Base-by-base conservation (phyloP, 2,888 invertebrate genomes). In the Nomada ruficornis region DNA sequence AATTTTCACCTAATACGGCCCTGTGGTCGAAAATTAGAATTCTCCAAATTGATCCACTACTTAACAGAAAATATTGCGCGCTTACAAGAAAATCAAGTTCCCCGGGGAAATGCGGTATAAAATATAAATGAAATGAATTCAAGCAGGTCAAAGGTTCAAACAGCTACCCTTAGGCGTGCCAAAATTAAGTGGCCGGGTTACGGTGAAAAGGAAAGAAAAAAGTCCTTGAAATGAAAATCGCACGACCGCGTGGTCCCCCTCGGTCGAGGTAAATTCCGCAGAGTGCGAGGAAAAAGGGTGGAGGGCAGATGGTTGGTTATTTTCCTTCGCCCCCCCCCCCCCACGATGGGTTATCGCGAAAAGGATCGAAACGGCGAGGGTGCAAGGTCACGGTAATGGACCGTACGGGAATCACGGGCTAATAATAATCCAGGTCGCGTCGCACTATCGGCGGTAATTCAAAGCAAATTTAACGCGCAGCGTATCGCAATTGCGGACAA, bases 381-480 rank as follows among this genome's bases (percentile, higher is more conserved):
- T 63, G 80, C 86, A 84, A 87, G 88, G 88, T 90, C 88, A 88
- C 82, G 82, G 88, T 89, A 90, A 91, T 90, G 87, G 89, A 91
- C 88, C 88, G 87, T 86, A 83, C 88, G 85, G 89, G 90, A 88
- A 91, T 90, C 91, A 86, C 89, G 87, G 90, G 87, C 89, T 89
- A 90, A 91, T 91, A 91, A 91, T 91, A 91, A 91, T 88, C 89
- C 88, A 84, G 86, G 78, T 86, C 84, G 86, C 86, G 85, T 87
- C 88, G 89, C 86, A 88, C 86, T 90, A 91, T 91, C 90, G 89
- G 85, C 88, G 90, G 85, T 90, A 91, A 91, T 91, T 90, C 90
- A 89, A 90, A 91, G 89, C 90, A 91, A 93, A 92, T 93, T 92
- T 90, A 92, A 91, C 90, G 89, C 90, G 89, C 82, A 82, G 87